Conservation (phyloP, 2,113 vertebrate species). For the Ahaetulla prasina region DNA sequence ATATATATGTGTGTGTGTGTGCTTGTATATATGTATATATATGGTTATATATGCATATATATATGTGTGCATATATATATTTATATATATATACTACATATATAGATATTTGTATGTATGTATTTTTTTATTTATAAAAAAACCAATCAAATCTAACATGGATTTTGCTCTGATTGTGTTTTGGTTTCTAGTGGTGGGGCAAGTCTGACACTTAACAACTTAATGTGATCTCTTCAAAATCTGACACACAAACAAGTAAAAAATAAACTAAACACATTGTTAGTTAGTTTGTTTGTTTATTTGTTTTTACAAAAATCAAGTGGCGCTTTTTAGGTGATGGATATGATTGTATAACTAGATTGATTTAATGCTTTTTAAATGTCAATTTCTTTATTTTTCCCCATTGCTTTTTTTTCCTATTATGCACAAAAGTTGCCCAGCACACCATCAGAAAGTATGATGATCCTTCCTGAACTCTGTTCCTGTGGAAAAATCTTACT, state of each 20-base stretch:
- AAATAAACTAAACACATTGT: constrained; percentile 83
- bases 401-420: constrained; percentile 54
- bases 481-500: constrained; percentile 66
- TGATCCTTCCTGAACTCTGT: constrained; percentile 50
- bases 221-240: constrained; percentile 73
- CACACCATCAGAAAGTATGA: constrained; percentile 76
- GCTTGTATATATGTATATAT: constrained; percentile 56
- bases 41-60: constrained; percentile 52
- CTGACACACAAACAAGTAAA: constrained; percentile 73
- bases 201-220: constrained; percentile 82
- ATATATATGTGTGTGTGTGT: constrained; percentile 38
- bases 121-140: constrained; percentile 29
- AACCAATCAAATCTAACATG: constrained; percentile 85
- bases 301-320: constrained; percentile 68
- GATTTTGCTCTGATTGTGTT: constrained; percentile 89
- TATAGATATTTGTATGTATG: constrained; percentile 2
- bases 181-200: constrained; percentile 85
- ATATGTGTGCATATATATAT: constrained; percentile 26
- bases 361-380: constrained; percentile 80
- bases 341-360: constrained; percentile 88
- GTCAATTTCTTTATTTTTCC: constrained; percentile 68
- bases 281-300: constrained; percentile 58
- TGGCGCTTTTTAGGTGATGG: constrained; percentile 88
- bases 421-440: constrained; percentile 73
- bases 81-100: neutral